These are phyloP conservation scores for Psix sp. DNA, from an alignment of 1,140 invertebrate species.

Conservation along the genomic window DNA sequence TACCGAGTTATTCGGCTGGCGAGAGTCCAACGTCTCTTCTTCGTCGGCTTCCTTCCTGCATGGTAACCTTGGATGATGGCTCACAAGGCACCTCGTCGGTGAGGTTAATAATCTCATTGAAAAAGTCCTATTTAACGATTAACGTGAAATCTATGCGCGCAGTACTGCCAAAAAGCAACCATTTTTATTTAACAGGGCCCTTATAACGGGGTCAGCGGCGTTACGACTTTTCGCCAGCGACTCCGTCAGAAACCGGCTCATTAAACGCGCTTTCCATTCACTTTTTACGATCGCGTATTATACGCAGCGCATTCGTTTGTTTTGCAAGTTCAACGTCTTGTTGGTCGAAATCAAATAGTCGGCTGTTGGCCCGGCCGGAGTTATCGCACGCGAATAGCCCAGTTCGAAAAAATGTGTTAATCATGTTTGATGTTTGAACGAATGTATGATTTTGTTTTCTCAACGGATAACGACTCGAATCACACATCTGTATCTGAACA, in stretches of 20 bases:
- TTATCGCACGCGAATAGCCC: too few relatives aligned
- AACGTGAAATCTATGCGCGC: conserved; percentile 13
- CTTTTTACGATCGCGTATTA: neutral
- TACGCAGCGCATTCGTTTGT: too few relatives aligned
- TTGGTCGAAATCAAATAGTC: conserved; percentile 11
- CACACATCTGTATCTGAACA: conserved; percentile 23
- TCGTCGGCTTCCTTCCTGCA: conserved; percentile 50
- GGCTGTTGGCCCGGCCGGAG: too few relatives aligned
- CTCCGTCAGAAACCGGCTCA: neutral
- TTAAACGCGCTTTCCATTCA: conserved; percentile 1
- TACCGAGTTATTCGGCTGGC: conserved; percentile 61
- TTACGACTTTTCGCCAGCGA: neutral
- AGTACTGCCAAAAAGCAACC: neutral
- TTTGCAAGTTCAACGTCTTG: too few relatives aligned
- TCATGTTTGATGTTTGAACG: conserved; percentile 27
- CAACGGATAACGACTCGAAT: conserved; percentile 19
- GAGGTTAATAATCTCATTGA: conserved; percentile 39
- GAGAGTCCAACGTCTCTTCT: conserved; percentile 53
- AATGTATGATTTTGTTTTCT: conserved; percentile 28
- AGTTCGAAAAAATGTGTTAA: conserved; percentile 28
- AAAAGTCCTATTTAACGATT: conserved; percentile 18
- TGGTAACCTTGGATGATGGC: conserved; percentile 37
- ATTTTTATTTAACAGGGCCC: neutral
- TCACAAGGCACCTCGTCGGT: conserved; percentile 30
- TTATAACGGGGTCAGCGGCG: neutral